Base-by-base conservation (phyloP, 2,797 vertebrate genomes). In the Crenichthys baileyi region DNA sequence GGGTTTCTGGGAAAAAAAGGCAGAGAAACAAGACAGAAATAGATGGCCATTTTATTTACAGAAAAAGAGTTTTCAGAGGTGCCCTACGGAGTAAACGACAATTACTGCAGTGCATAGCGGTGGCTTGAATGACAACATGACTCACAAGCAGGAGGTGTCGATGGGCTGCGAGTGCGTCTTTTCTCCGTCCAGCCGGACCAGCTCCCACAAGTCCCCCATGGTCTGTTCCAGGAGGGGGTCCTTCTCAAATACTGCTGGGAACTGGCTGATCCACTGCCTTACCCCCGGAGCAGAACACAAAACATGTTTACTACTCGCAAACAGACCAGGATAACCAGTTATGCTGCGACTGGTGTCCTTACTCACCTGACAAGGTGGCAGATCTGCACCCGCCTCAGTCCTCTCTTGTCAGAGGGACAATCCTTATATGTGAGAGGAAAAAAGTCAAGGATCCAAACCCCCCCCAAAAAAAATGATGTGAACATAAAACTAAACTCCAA, bases 191-290 rank as follows among this genome's bases (percentile, higher is more conserved):
- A 92, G 94, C 70, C 93, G 92, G n/a, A 97, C 96, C 15, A 95
- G 89, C 0, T 95, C 92, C 96, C 96, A 97, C 84, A 98, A 94
- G 80, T 96, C 96, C n/a, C 93, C 93, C 91, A 97, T 96, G 51
- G 94, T 95, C 82, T 95, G 93, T 82, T 97, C 96, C 2, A 98
- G 91, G 41, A 93, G 91, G 46, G 94, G 94, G 82, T 97, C 96
- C 8, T 95, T 93, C 85, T 96, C 96, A 61, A 97, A 96, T 16
- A 95, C 95, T 0, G 95, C 94, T 0, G 96, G 96, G 88, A 96
- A 96, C 85, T 96, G 95, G 79, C 88, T 91, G 80, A 96, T 95
- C 97, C 97, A 98, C 87, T 96, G 96, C 92, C 97, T 98, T 93
- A 79, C 68, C 77, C 73, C 75, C 55, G 18, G 76, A 83, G 87